Evolutionary conservation across 2,113 vertebrate species (phyloP).

Genomic region (Nettapus auritus): DNA sequence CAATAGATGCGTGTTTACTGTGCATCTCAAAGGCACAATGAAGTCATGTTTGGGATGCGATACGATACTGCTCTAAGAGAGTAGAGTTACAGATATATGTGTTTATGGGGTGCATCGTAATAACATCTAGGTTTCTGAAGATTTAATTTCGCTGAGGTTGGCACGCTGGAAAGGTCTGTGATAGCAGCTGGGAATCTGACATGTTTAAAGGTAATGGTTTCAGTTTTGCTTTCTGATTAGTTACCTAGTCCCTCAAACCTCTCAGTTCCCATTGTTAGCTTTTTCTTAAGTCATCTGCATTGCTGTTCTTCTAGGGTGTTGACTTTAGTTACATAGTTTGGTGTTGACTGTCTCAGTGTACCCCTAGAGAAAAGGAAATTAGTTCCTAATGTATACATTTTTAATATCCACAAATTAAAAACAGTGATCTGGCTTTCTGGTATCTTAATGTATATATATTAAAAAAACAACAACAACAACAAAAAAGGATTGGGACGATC

Average conservation of each 20-base stretch:
- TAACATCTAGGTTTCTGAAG: neutral
- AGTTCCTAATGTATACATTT: neutral
- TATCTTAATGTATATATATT: neutral
- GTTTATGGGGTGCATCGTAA: neutral
- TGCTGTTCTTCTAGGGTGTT: neutral
- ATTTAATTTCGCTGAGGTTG: neutral
- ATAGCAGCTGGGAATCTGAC: neutral
- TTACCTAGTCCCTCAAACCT: neutral
- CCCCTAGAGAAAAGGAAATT: neutral
- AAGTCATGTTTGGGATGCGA: neutral
- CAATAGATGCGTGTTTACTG: neutral
- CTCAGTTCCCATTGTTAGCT: neutral
- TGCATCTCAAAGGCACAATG: neutral
- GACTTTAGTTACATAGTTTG: neutral
- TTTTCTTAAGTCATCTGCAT: neutral
- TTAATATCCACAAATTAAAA: neutral
- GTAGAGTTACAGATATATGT: neutral
- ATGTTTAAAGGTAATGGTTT: neutral
- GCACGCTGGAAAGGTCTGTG: neutral
- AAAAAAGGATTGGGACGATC: neutral
- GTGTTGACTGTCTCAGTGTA: neutral
- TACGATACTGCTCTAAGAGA: neutral
- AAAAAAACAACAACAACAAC: too few relatives aligned
- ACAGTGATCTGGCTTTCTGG: accelerated
- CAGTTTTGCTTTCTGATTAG: neutral